Base-by-base conservation (phyloP, 2,113 vertebrate species). In the Seriola rivoliana region DNA sequence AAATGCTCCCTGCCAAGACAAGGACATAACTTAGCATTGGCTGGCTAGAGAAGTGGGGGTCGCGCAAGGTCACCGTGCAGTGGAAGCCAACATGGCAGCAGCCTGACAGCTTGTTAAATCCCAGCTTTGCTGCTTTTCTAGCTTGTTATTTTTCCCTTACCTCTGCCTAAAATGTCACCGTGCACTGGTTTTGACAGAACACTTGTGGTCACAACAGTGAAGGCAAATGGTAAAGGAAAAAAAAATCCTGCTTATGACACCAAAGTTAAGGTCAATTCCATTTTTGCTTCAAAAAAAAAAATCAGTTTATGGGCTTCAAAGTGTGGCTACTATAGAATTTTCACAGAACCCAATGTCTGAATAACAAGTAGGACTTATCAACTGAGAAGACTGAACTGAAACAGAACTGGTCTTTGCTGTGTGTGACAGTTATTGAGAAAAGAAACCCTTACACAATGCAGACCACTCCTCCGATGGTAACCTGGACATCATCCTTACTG, bases 371-470 rank as follows among this genome's bases (percentile, higher is more conserved):
- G 77, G 36, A 82, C 55, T 84, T 85, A 63, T 85, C 70, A 89
- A 71, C 46, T 10, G 19, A 75, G 42, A 14, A 64, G 50, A 38
- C 70, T 82, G 73, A 79, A 85, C 77, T 74, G 58, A 89, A 88
- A 79, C 58, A 78, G 70, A 83, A 85, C 21, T 80, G 65, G 71
- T 58, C 46, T 75, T 82, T 63, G 40, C 55, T 14, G 0, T 82
- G 81, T 87, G 85, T 85, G 81, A 79, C 71, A 91, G 85, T 75
- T 55, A 81, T 10, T 65, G 59, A 65, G 34, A 66, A 48, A 70
- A 42, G 10, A n/a, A 80, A 23, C 76, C 21, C 97, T 44, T 97
- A 99, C 98, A 99, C 97, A 75, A 84, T 84, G 90, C 98, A 99
- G 46, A 93, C 93, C 89, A 97, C 94, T 9, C 58, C 87, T 16